These are phyloP conservation scores for Pandemis cinnamomeana DNA, from an alignment of 2,888 invertebrate genomes.

Conservation along the genomic window DNA sequence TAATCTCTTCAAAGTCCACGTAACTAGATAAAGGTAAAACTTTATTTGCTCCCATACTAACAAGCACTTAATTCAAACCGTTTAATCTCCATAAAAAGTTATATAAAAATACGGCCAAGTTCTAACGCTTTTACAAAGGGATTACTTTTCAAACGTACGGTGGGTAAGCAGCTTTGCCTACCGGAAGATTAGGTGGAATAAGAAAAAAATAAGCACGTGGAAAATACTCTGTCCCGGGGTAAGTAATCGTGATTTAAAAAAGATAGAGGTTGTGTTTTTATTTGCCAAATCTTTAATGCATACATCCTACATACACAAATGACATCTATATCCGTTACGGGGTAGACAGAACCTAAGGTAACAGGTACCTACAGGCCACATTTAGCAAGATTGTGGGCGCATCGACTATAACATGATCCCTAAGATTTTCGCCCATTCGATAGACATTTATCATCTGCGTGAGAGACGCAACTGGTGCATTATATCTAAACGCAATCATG, in stretches of 20 bases:
- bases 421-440: no score
- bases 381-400: no score
- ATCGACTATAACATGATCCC: no score
- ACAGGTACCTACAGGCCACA: no score
- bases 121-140: conserved; percentile 46
- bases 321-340: no score
- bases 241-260: conserved; percentile 7
- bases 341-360: no score
- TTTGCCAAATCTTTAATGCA: no score
- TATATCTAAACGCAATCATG: no score
- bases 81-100: conserved; percentile 41
- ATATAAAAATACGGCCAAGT: conserved; percentile 34
- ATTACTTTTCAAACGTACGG: conserved; percentile 65
- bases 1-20: conserved; percentile 22
- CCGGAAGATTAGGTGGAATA: conserved; percentile 61
- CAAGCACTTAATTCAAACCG: conserved; percentile 37
- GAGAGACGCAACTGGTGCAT: no score
- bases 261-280: no score
- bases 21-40: conserved; percentile 28
- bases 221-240: conserved; percentile 20
- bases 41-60: conserved; percentile 29
- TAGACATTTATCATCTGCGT: no score
- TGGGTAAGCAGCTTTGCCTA: conserved; percentile 65
- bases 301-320: no score
- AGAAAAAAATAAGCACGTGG: conserved; percentile 33